Evolutionary conservation across 2,888 invertebrate species (phyloP).

Genomic region (Molorchus minor): DNA sequence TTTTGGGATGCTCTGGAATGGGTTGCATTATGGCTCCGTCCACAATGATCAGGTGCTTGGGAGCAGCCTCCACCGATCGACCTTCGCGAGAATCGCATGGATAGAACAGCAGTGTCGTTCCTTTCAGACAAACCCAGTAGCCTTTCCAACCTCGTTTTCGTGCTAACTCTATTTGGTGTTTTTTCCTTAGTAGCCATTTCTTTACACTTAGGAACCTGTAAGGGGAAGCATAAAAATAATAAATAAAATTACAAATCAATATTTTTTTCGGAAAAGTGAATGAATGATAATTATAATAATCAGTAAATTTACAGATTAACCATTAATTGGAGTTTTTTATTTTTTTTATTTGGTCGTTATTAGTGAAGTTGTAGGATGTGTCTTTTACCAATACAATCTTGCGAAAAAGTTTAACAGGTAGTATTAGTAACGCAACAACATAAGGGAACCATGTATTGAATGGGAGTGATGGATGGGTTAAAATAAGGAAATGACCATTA

Average conservation of each 20-base stretch:
- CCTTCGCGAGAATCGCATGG: constrained; percentile 94
- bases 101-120: constrained; percentile 95
- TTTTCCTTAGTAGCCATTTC: constrained; percentile 96
- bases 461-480: too few species aligned
- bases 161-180: constrained; percentile 95
- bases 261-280: background rate
- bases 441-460: too few species aligned
- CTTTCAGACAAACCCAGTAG: constrained; percentile 98
- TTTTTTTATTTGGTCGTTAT: too few species aligned
- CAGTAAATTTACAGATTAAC: too few species aligned
- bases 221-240: constrained; percentile 29
- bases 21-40: constrained; percentile 98
- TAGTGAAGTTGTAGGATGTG: too few species aligned
- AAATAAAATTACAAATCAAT: background rate
- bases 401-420: too few species aligned
- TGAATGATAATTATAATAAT: background rate
- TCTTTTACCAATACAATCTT: too few species aligned
- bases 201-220: constrained; percentile 95
- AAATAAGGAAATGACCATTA: too few species aligned
- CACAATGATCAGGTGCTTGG: constrained; percentile 94
- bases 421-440: too few species aligned
- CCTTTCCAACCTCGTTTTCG: constrained; percentile 97
- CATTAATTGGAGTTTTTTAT: too few species aligned
- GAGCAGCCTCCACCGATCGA: constrained; percentile 89
- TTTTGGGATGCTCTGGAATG: constrained; percentile 98